Conservation (phyloP, 1,140 invertebrate species). For the Meloidogyne chitwoodi region DNA sequence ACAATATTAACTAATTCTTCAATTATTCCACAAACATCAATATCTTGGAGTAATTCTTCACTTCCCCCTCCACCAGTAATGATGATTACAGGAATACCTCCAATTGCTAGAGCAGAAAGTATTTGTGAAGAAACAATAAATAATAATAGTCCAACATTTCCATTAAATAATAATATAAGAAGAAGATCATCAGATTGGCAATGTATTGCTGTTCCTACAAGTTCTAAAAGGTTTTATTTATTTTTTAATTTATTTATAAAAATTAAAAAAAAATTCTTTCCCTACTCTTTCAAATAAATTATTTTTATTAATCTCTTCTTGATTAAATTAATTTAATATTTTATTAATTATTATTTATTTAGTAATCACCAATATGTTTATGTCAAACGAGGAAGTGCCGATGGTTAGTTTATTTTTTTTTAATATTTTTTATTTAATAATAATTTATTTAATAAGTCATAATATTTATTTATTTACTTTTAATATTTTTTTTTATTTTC, state of each 20-base stretch:
- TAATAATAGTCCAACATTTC: neutral
- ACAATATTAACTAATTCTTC: conserved; percentile 12
- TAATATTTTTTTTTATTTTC: neutral
- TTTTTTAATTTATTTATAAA: neutral
- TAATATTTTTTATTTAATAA: neutral
- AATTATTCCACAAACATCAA: neutral
- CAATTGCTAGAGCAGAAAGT: neutral
- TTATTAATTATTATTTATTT: conserved; percentile 16
- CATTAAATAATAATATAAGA: conserved; percentile 14
- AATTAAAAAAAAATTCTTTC: neutral
- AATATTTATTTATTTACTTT: neutral
- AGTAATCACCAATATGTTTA: conserved; percentile 54
- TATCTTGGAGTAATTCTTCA: conserved; percentile 6
- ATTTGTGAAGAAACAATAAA: neutral
- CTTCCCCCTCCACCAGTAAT: neutral
- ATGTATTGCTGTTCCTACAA: conserved; percentile 56
- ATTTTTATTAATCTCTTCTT: neutral
- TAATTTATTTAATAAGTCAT: too few species aligned
- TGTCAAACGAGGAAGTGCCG: conserved; percentile 58
- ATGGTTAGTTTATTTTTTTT: conserved; percentile 46
- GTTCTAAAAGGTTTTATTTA: conserved; percentile 37
- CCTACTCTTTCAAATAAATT: neutral
- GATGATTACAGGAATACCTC: neutral
- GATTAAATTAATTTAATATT: neutral
- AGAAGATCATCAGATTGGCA: conserved; percentile 57